These are phyloP conservation scores for Hypsopygia costalis DNA, from an alignment of 2,888 invertebrate species.

Conservation along the genomic window DNA sequence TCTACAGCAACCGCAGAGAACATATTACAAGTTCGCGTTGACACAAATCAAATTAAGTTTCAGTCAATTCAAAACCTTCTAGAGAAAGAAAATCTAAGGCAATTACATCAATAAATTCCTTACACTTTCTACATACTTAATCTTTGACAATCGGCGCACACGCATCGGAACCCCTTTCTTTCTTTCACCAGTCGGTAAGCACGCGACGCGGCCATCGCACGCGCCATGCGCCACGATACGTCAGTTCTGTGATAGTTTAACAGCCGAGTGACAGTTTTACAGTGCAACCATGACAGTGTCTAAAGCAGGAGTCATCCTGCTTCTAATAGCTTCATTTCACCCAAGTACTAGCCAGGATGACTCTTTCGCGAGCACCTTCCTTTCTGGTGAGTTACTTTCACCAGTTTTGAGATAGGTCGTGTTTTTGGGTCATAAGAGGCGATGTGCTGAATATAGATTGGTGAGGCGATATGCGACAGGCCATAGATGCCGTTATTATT, in stretches of 20 bases:
- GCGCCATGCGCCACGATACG: constrained; percentile 47
- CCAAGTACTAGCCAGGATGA: constrained; percentile 82
- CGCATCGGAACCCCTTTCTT: constrained; percentile 52
- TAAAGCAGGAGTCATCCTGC: constrained; percentile 29
- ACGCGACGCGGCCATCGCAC: constrained; percentile 48
- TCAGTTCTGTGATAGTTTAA: constrained; percentile 20
- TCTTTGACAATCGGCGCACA: constrained; percentile 25
- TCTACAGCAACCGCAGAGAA: no score
- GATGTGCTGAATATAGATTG: constrained; percentile 6
- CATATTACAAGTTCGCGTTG: no score
- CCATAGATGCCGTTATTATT: background rate
- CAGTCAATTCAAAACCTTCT: background rate
- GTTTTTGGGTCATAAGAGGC: constrained; percentile 15
- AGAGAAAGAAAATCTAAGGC: background rate
- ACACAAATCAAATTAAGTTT: no score
- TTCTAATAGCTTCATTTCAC: constrained; percentile 33
- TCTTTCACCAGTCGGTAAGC: constrained; percentile 48
- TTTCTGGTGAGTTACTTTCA: constrained; percentile 83
- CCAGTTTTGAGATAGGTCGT: constrained; percentile 15
- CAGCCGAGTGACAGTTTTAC: constrained; percentile 17
- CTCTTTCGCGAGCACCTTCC: constrained; percentile 89
- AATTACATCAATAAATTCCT: background rate
- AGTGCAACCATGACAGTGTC: constrained; percentile 50
- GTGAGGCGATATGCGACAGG: background rate
- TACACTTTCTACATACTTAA: constrained; percentile 8